Conservation (phyloP, 2,797 vertebrate genomes). For the Sebastes steindachneri region DNA sequence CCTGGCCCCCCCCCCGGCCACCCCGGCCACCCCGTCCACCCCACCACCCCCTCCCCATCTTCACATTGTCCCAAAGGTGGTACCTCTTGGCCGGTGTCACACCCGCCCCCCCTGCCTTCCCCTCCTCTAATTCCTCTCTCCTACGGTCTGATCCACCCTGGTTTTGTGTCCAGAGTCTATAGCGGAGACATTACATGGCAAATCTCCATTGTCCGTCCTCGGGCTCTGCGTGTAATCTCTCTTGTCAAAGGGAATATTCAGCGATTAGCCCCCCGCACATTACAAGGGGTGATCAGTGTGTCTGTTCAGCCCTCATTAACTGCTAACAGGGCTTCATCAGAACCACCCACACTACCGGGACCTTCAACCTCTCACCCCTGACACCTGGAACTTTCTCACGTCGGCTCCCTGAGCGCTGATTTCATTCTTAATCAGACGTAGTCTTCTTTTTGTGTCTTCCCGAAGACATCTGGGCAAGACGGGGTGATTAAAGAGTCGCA, state of each 20-base stretch:
- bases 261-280: slow-evolving; percentile 82
- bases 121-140: slow-evolving; percentile 63
- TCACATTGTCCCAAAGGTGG: slow-evolving; percentile 69
- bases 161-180: slow-evolving; percentile 66
- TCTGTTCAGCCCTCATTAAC: slow-evolving; percentile 81
- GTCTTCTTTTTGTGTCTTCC: slow-evolving; percentile 53
- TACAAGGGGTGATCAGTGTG: slow-evolving; percentile 80
- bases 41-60: slow-evolving; percentile 22
- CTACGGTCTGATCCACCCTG: slow-evolving; percentile 70
- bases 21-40: not conserved
- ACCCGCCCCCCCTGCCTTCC: slow-evolving; percentile 22
- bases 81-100: slow-evolving; percentile 64
- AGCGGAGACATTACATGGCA: slow-evolving; percentile 76
- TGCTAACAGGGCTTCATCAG: slow-evolving; percentile 75
- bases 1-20: not conserved
- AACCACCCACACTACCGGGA: slow-evolving; percentile 79
- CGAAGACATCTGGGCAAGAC: slow-evolving; percentile 14
- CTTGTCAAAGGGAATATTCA: slow-evolving; percentile 79
- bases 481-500: slow-evolving; percentile 34
- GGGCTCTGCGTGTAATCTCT: slow-evolving; percentile 78
- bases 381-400: slow-evolving; percentile 72
- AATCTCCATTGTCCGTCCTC: slow-evolving; percentile 78
- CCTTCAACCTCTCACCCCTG: slow-evolving; percentile 82
- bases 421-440: slow-evolving; percentile 37
- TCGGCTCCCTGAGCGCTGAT: slow-evolving; percentile 37